These are phyloP conservation scores for Ametastegia equiseti DNA, from an alignment of 2,888 invertebrate species.

Conservation along the genomic window DNA sequence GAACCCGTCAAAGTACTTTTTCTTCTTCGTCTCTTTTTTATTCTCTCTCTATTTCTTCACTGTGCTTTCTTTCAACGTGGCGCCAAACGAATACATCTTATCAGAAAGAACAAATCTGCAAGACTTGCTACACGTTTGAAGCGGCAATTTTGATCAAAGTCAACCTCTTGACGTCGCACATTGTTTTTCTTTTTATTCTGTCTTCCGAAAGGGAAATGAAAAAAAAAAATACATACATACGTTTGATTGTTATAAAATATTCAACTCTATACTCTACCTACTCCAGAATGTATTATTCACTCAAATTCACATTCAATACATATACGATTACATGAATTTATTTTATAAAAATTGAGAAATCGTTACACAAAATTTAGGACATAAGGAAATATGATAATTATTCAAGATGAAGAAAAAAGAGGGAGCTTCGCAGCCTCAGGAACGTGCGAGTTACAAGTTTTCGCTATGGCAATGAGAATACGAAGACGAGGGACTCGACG, in stretches of 20 bases:
- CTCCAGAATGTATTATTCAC: too few relatives aligned
- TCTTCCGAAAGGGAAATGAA: too few relatives aligned
- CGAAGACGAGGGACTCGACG: background rate
- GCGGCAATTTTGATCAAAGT: background rate
- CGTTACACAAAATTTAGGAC: background rate
- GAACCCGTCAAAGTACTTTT: background rate
- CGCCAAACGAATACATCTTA: constrained; percentile 26
- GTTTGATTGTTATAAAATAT: too few relatives aligned
- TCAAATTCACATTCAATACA: too few relatives aligned
- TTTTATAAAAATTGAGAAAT: background rate
- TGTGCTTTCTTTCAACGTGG: background rate
- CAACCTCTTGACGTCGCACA: background rate
- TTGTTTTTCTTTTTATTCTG: background rate
- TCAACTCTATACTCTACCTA: too few relatives aligned
- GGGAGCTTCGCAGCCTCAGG: background rate
- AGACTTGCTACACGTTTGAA: background rate
- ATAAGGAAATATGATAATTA: background rate
- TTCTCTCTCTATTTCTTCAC: background rate
- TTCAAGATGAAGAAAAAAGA: background rate
- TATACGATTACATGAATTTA: too few relatives aligned
- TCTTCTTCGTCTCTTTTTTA: background rate
- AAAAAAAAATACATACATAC: too few relatives aligned
- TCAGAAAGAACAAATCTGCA: background rate
- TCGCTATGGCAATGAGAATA: background rate
- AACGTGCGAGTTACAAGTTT: constrained; percentile 35